phyloP scores from a whole-genome alignment of 2,113 vertebrate genomes.

The Regulus satrapa region DNA sequence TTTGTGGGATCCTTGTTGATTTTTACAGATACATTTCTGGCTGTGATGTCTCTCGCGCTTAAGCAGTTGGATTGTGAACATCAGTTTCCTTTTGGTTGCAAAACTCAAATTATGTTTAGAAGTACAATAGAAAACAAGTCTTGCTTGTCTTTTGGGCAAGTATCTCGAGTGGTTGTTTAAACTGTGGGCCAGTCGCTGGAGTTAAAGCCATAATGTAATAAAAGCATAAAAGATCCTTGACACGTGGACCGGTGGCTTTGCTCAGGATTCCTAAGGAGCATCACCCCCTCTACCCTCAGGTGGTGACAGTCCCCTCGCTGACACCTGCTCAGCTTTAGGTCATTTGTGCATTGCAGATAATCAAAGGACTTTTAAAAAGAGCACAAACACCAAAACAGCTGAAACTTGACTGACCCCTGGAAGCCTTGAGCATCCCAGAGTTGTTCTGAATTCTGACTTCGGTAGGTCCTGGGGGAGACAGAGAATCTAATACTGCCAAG shows the following conservation, averaged over 20 bases:
- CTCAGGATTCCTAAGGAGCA: background rate
- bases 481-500: background rate
- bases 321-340: background rate
- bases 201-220: background rate
- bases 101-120: background rate
- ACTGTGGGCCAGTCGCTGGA: background rate
- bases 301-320: background rate
- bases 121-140: fast-evolving
- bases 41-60: fast-evolving
- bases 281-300: fast-evolving
- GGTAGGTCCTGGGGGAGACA: background rate
- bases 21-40: background rate
- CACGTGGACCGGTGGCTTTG: background rate
- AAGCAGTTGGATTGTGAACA: background rate
- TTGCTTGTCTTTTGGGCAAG: background rate
- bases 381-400: background rate
- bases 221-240: background rate
- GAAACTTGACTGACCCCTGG: background rate
- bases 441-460: background rate
- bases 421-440: background rate
- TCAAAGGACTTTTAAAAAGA: background rate
- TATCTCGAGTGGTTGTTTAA: fast-evolving
- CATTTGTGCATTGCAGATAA: background rate
- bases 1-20: too few relatives aligned
- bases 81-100: background rate